These are phyloP conservation scores for Cyclopterus lumpus DNA, from an alignment of 2,797 vertebrate genomes.

Conservation along the genomic window DNA sequence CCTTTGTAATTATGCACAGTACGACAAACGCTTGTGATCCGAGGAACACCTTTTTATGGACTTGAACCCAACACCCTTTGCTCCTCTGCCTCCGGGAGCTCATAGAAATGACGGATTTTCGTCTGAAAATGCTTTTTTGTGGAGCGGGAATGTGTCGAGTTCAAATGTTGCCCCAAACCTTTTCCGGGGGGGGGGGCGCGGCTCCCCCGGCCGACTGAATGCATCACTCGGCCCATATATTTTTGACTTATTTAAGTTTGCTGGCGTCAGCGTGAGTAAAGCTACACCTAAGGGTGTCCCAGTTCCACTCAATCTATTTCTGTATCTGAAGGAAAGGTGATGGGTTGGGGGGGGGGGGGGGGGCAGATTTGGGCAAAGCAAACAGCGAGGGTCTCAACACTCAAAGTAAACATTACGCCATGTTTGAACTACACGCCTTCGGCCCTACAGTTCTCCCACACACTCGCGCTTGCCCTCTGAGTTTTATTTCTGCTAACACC, in stretches of 20 bases:
- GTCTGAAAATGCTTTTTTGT: conserved; percentile 48
- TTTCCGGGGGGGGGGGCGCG: conserved; percentile 11
- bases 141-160: conserved; percentile 15
- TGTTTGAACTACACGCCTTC: conserved; percentile 85
- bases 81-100: conserved; percentile 40
- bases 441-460: conserved; percentile 75
- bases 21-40: conserved; percentile 74
- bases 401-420: conserved; percentile 80
- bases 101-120: conserved; percentile 50
- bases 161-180: conserved; percentile 10
- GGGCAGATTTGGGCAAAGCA: conserved; percentile 71
- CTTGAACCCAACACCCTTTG: conserved; percentile 76
- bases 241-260: conserved; percentile 43
- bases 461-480: conserved; percentile 68
- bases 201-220: conserved; percentile 21
- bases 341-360: conserved; percentile 32
- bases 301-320: conserved; percentile 73
- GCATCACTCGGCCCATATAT: conserved; percentile 33
- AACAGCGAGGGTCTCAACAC: conserved; percentile 81
- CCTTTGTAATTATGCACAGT: conserved; percentile 75
- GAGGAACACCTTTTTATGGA: conserved; percentile 74
- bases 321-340: conserved; percentile 75
- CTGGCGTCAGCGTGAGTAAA: conserved; percentile 49
- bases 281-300: conserved; percentile 71
- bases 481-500: conserved; percentile 70